phyloP scores from a whole-genome alignment of 1,140 invertebrate species.

The Daktulosphaira vitifoliae region DNA sequence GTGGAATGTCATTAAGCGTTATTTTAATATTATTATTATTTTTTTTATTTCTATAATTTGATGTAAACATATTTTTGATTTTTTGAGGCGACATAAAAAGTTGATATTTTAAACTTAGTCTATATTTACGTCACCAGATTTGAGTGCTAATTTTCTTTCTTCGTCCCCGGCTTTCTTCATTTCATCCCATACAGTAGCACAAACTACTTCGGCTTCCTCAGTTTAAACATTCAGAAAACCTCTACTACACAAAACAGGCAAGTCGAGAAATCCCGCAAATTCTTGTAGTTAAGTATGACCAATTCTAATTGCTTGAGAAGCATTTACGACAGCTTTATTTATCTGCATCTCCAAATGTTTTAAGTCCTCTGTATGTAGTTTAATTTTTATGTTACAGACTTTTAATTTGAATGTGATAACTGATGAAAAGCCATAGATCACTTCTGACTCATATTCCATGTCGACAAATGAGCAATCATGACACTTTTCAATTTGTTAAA shows the following conservation, averaged over 20 bases:
- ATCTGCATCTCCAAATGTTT: neutral
- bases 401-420: neutral
- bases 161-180: neutral
- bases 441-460: no score
- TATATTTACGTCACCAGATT: neutral
- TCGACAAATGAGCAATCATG: no score
- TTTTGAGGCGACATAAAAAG: no score
- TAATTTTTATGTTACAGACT: neutral
- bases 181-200: neutral
- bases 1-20: no score
- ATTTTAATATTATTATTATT: no score
- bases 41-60: no score
- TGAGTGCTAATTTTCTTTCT: neutral
- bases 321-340: conserved; percentile 3
- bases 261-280: neutral
- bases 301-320: neutral
- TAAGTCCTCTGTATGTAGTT: neutral
- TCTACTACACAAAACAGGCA: neutral
- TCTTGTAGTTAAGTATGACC: neutral
- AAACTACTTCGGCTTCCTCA: neutral
- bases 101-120: no score
- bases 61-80: no score
- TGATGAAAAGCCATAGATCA: neutral
- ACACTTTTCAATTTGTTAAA: no score
- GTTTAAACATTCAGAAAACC: neutral